These are phyloP conservation scores for Drosophila diplacantha DNA, from an alignment of 2,888 invertebrate genomes.

Conservation along the genomic window DNA sequence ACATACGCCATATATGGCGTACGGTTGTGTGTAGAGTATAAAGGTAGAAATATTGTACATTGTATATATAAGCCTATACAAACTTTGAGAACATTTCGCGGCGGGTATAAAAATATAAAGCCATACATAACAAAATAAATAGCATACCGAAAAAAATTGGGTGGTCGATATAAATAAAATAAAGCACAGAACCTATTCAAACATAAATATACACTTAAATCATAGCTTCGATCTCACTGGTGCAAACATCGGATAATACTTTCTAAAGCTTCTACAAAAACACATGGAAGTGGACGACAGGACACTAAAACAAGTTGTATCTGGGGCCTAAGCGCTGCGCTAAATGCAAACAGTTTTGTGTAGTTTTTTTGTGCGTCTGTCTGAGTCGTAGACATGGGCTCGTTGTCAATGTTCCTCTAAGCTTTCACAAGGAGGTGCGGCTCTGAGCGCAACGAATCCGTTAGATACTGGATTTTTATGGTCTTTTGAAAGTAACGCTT, in stretches of 20 bases:
- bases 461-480: slow-evolving; percentile 78
- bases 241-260: slow-evolving; percentile 53
- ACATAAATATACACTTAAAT: slow-evolving; percentile 36
- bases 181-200: slow-evolving; percentile 48
- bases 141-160: slow-evolving; percentile 27
- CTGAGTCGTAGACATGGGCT: slow-evolving; percentile 9
- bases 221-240: slow-evolving; percentile 49
- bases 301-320: slow-evolving; percentile 21
- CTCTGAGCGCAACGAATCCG: slow-evolving; percentile 77
- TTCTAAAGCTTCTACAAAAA: slow-evolving; percentile 46
- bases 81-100: slow-evolving; percentile 48
- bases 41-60: slow-evolving; percentile 40
- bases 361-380: slow-evolving; percentile 25
- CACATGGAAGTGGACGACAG: slow-evolving; percentile 8
- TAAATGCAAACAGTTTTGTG: slow-evolving; percentile 55
- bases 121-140: slow-evolving; percentile 34
- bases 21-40: slow-evolving; percentile 21
- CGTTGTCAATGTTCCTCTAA: slow-evolving; percentile 34
- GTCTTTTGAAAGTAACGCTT: slow-evolving; percentile 78
- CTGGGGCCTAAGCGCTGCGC: slow-evolving; percentile 33
- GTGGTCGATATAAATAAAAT: slow-evolving; percentile 37
- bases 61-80: slow-evolving; percentile 29
- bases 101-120: slow-evolving; percentile 27
- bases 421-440: slow-evolving; percentile 77
- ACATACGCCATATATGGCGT: slow-evolving; percentile 20